Conservation (phyloP, 2,888 invertebrate genomes). For the Kuschelorhynchus macadamiae region DNA sequence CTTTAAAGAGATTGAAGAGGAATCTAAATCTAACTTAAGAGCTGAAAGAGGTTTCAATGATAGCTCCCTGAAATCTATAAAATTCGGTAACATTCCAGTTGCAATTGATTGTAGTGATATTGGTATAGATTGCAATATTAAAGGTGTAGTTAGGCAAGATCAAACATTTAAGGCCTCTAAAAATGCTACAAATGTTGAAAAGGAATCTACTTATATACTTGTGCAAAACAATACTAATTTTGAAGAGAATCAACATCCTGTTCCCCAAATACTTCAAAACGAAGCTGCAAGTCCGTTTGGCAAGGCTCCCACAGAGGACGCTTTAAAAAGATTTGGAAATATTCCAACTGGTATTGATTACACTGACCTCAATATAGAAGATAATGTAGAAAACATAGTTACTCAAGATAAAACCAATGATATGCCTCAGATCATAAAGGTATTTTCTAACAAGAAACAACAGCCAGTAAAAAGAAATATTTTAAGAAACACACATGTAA, state of each 20-base stretch:
- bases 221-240: background rate
- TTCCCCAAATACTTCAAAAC: too few relatives aligned
- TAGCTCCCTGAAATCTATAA: background rate
- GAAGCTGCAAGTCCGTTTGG: too few relatives aligned
- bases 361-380: too few relatives aligned
- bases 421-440: background rate
- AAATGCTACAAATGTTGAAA: background rate
- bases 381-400: background rate
- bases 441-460: too few relatives aligned
- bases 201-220: background rate
- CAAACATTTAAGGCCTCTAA: background rate
- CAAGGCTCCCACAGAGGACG: too few relatives aligned
- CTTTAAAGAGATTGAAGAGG: background rate
- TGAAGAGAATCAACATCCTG: background rate
- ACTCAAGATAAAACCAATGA: background rate
- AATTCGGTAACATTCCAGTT: slow-evolving; percentile 27
- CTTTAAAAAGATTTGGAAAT: background rate
- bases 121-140: slow-evolving; percentile 6
- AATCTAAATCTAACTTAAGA: background rate
- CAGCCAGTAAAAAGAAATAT: too few relatives aligned
- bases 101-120: slow-evolving; percentile 15
- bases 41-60: background rate
- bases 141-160: background rate
- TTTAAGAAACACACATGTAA: too few relatives aligned
- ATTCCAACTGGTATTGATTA: background rate